Evolutionary conservation across 1,140 invertebrate species (phyloP), one percentile per base, ranked within the genome.

Genomic region (Sycophila sp.): DNA sequence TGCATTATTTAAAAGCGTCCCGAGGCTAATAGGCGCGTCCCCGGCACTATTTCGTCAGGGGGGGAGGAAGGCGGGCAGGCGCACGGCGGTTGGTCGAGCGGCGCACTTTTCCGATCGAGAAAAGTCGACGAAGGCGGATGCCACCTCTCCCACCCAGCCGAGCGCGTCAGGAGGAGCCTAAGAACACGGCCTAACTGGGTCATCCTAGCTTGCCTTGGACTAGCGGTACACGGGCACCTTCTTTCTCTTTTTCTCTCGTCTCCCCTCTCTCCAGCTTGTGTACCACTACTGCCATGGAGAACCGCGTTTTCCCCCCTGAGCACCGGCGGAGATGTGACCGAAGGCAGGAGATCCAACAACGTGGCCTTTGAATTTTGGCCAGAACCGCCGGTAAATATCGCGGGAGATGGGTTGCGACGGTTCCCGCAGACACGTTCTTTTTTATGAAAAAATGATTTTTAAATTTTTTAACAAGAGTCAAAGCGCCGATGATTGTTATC

Each of bases 81-180:
- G 26, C 15, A 47, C 70, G 66, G 73, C 63, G 75, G 82, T 82
- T 81, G 78, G 78, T 75, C 76, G 78, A n/a, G 67, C 74, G 76
- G 66, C 75, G 75, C 76, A 84, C 77, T 84, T 86, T 86, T 86
- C 83, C 82, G 82, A 85, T 84, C 80, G 79, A 79, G 81, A 85
- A 69, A 68, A 49, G n/a, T 59, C 58, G 42, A 55, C 73, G 36
- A 60, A 42, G 38, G 62, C 22, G 79, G 80, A 83, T 83, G 79
- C 83, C 81, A 55, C 80, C 81, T 81, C 82, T 82, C 66, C 40
- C 51, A n/a, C n/a, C 45, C 10, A 22, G 24, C 10, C 38, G 17
- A 7, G 19, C 28, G 19, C 38, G 17, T 28, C 45, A 85, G 83
- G 84, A 85, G 84, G 84, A 85, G 84, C 82, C 80, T 85, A 47